A percentile compares a stretch with the other conserved stretches of the same genome.
Evolutionary conservation across 2,888 invertebrate genomes (phyloP).

Genomic region (Eupithecia pulchellata): DNA sequence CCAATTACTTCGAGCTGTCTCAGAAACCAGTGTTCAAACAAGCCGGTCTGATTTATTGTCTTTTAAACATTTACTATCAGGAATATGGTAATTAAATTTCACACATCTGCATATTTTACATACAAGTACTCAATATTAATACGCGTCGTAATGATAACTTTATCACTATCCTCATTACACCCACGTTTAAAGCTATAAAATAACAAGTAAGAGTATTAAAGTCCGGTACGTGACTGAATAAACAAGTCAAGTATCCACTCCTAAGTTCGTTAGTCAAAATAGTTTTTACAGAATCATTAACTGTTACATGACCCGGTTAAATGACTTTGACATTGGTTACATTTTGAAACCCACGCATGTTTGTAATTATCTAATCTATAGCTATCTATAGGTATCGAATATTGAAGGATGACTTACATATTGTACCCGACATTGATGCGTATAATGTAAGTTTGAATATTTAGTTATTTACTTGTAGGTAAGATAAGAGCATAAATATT

Average conservation of each 20-base stretch:
- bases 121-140: slow-evolving; percentile 7
- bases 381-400: background rate
- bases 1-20: slow-evolving; percentile 30
- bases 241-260: slow-evolving; percentile 32
- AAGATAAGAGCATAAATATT: background rate
- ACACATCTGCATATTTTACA: slow-evolving; percentile 9
- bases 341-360: slow-evolving; percentile 37
- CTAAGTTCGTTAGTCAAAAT: slow-evolving; percentile 60
- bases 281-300: slow-evolving; percentile 79
- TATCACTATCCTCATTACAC: slow-evolving; percentile 22
- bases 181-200: slow-evolving; percentile 4
- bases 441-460: slow-evolving; percentile 17
- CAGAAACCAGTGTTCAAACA: slow-evolving; percentile 25
- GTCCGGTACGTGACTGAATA: slow-evolving; percentile 1
- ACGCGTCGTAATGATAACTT: slow-evolving; percentile 18
- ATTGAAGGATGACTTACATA: slow-evolving; percentile 2
- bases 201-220: slow-evolving; percentile 4
- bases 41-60: slow-evolving; percentile 24
- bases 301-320: slow-evolving; percentile 75
- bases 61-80: slow-evolving; percentile 22
- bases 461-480: background rate
- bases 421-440: background rate
- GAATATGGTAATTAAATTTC: slow-evolving; percentile 23
- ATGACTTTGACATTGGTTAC: slow-evolving; percentile 58
- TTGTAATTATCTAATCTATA: background rate